Evolutionary conservation across 1,140 invertebrate genomes (phyloP), one percentile per base, ranked within the genome.

Genomic region (Ips typographus): DNA sequence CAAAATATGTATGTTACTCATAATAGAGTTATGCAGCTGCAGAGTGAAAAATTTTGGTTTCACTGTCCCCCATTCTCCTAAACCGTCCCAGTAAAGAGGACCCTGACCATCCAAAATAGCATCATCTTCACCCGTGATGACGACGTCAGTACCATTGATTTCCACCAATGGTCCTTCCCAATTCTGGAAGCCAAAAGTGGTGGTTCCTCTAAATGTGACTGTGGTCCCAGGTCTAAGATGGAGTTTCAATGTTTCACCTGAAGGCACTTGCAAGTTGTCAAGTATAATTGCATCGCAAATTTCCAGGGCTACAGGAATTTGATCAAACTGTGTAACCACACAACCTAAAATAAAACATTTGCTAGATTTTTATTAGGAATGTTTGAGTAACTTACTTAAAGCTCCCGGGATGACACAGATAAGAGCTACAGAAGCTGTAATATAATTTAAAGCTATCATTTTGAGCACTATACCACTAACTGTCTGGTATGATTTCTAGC

Each of bases 11-110:
- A 71, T 60, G 43, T 62, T 59, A 41, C 6, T 47, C 49, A 60
- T 60, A 2, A 53, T 8, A 3, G 66, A 68, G 36, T 62, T 56
- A 40, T 68, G 58, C 8, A 62, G 40, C 39, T 61, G 44, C 2
- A 68, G n/a, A 2, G 43, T 67, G 36, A 71, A 55, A 40, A 71
- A 66, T 56, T 40, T 52, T 7, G 70, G 70, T 40, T 71, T 71
- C 3, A 41, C 5, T 4, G 37, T n/a, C 40, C 70, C 70, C 36
- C 57, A 51, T 5, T 55, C 58, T 36, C 70, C 70, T 36, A 36
- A 3, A 7, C 64, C 63, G 51, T 71, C 70, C 70, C 70, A 71
- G 38, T 71, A 71, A 2, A 57, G 39, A 22, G 52, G 38, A 4
- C 70, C 70, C 49, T 67, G 70, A 36, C 70, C 70, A 56, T 71